Evolutionary conservation across 1,140 invertebrate genomes (phyloP).

Genomic region (Epicauta chinensis): DNA sequence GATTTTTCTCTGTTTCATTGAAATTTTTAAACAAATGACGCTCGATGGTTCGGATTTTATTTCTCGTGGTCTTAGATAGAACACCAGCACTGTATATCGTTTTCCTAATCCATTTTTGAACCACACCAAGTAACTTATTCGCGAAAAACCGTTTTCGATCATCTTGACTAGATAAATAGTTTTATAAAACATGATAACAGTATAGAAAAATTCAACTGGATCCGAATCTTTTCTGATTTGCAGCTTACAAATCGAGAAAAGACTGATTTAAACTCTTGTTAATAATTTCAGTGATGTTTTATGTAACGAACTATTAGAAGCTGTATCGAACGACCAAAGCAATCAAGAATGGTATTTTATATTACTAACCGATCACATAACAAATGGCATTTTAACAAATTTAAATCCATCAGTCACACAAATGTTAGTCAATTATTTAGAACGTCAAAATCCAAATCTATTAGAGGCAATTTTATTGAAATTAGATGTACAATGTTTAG

Average conservation of each 20-base stretch:
- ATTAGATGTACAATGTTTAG: conserved; percentile 75
- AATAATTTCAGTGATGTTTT: conserved; percentile 33
- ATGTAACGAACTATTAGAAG: conserved; percentile 49
- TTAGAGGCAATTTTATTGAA: conserved; percentile 78
- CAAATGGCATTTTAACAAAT: conserved; percentile 39
- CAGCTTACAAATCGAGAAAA: not conserved
- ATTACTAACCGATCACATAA: conserved; percentile 47
- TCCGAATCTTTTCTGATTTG: no score
- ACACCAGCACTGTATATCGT: no score
- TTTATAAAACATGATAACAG: no score
- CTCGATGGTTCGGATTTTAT: no score
- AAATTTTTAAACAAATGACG: no score
- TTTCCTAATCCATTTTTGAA: no score
- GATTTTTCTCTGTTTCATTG: no score
- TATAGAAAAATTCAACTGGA: no score
- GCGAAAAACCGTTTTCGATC: no score
- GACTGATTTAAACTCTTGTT: not conserved
- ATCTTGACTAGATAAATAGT: no score
- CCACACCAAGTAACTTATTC: no score
- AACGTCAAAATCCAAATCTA: conserved; percentile 51
- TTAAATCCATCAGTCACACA: conserved; percentile 63
- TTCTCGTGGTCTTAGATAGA: no score
- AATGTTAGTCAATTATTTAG: conserved; percentile 56
- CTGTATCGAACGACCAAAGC: conserved; percentile 34
- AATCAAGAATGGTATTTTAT: conserved; percentile 42